Evolutionary conservation across 2,888 invertebrate species (phyloP), one percentile per base, ranked within the genome.

Genomic region (Phyllotreta striolata): DNA sequence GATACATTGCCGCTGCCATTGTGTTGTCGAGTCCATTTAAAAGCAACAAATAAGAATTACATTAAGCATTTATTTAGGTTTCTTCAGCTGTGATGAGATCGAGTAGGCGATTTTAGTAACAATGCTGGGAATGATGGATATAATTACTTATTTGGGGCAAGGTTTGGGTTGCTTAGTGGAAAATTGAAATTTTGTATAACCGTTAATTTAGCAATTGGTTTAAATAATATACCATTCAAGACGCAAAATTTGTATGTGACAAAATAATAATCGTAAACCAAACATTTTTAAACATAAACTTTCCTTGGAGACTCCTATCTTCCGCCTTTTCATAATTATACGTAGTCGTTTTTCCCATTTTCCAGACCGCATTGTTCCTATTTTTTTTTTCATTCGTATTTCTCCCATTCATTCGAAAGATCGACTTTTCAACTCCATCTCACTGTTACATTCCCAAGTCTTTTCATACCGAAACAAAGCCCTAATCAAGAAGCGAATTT

Each of bases 401-500:
- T 46, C 58, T 43, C 44, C 49, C 49, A 34, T 52, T 52, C 52
- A 60, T 54, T 37, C 37, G 8, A 6, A 38, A 52, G 52, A 35
- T 39, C 44, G 52, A 60, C 60, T 44, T 60, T 60, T 52, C 60
- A 60, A 60, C 60, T 52, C 54, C 60, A 60, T 60, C 60, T 54
- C 52, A 54, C 60, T 60, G 44, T 60, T 52, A 52, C 38, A 14
- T 60, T 52, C 54, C 54, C 44, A 54, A 24, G 52, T 60, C 60
- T 52, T 60, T 60, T 43, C 60, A 44, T 43, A 12, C 37, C 52
- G 52, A 60, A 44, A 60, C 60, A 60, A 60, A 60, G 44, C 43
- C 60, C 60, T 54, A 60, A 60, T 60, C 60, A 54, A 44, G 52
- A 54, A 60, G 54, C 60, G 60, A 52, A 60, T 60, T 60, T 52